phyloP scores from a whole-genome alignment of 2,113 vertebrate genomes.

The Anthoscopus minutus region DNA sequence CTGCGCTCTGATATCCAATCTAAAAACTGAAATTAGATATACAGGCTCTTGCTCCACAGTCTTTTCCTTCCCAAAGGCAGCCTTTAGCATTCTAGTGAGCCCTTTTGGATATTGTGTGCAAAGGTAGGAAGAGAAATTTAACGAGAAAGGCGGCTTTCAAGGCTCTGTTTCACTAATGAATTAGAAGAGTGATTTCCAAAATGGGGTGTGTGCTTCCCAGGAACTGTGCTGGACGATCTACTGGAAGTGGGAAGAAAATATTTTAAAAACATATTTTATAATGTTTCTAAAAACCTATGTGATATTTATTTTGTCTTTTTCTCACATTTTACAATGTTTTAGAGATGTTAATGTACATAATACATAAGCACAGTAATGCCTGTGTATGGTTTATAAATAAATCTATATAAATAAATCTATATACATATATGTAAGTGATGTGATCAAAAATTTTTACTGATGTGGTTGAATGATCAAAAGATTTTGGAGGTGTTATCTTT shows the following conservation, averaged over 20 bases:
- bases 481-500: neutral
- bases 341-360: neutral
- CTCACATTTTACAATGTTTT: neutral
- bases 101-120: neutral
- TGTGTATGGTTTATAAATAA: neutral
- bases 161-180: neutral
- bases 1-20: accelerated
- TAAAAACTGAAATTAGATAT: neutral
- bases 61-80: neutral
- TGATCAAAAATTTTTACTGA: neutral
- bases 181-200: neutral
- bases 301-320: neutral
- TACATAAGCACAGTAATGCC: neutral
- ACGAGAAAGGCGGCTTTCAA: neutral
- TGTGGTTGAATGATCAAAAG: neutral
- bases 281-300: neutral
- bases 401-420: neutral
- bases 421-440: neutral
- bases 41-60: accelerated
- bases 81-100: neutral
- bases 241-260: neutral
- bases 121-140: neutral
- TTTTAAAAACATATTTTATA: neutral
- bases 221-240: neutral
- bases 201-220: accelerated